Evolutionary conservation across 2,888 invertebrate species (phyloP).

Genomic region (Tenthredo mesomela): DNA sequence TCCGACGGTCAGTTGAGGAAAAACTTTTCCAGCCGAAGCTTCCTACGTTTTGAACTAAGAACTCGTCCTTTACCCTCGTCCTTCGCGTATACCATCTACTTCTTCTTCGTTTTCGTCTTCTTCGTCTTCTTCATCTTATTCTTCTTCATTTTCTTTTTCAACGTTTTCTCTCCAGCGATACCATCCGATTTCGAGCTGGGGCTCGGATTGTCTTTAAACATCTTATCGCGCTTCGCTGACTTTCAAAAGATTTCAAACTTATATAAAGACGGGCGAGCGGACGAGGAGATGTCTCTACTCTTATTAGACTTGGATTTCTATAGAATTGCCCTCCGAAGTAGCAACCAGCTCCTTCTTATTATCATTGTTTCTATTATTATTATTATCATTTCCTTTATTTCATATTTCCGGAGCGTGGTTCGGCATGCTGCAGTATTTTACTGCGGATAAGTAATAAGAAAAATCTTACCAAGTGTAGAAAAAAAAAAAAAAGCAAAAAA

Average conservation of each 20-base stretch:
- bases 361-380: conserved; percentile 12
- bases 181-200: not conserved
- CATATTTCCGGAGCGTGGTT: conserved; percentile 12
- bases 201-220: conserved; percentile 58
- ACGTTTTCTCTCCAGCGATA: not conserved
- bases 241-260: conserved; percentile 54
- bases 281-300: conserved; percentile 54
- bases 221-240: conserved; percentile 58
- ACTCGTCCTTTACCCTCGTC: conserved; percentile 4
- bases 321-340: conserved; percentile 44
- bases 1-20: conserved; percentile 49
- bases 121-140: not conserved
- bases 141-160: not conserved
- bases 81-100: not conserved
- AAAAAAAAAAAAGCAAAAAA: not conserved
- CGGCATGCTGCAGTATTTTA: not conserved
- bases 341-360: conserved; percentile 33
- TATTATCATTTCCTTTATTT: conserved; percentile 15
- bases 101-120: not conserved
- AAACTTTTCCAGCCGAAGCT: conserved; percentile 43
- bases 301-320: conserved; percentile 49
- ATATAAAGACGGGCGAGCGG: conserved; percentile 58
- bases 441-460: not conserved
- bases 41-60: not conserved
- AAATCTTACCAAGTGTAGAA: not conserved